Evolutionary conservation across 2,113 vertebrate genomes (phyloP).

Genomic region (Ranitomeya imitator): DNA sequence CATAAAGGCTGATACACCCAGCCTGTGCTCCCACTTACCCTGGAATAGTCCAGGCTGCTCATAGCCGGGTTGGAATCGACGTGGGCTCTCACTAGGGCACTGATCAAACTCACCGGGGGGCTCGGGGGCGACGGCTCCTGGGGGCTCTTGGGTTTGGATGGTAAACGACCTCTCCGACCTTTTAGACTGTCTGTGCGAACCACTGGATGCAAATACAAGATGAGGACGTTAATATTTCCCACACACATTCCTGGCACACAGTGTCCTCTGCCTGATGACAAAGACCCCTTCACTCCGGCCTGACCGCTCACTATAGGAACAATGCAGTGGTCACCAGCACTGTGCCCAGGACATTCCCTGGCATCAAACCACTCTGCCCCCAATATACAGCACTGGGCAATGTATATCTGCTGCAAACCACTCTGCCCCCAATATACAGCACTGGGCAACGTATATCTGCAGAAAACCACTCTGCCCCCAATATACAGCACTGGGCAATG

Average conservation of each 20-base stretch:
- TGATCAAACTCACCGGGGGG: conserved; percentile 96
- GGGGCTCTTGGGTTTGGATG: conserved; percentile 98
- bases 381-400: not conserved
- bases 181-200: conserved; percentile 97
- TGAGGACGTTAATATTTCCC: conserved; percentile 42
- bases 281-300: conserved; percentile 16
- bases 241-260: conserved; percentile 53
- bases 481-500: not conserved
- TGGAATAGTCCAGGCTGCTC: conserved; percentile 96
- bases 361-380: conserved; percentile 5
- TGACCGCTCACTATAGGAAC: conserved; percentile 15
- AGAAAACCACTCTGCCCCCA: not conserved
- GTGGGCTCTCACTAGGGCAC: conserved; percentile 94
- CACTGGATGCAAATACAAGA: conserved; percentile 74
- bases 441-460: not conserved
- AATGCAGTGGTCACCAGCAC: not conserved
- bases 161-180: conserved; percentile 93
- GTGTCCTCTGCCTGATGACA: not conserved
- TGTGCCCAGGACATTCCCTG: conserved; percentile 24
- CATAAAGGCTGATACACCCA: conserved; percentile 72
- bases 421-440: not conserved
- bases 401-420: not conserved
- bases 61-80: conserved; percentile 98
- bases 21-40: conserved; percentile 80
- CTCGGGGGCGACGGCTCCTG: conserved; percentile 95